Evolutionary conservation across 1,140 invertebrate genomes (phyloP).

Genomic region (Mamestra configurata): DNA sequence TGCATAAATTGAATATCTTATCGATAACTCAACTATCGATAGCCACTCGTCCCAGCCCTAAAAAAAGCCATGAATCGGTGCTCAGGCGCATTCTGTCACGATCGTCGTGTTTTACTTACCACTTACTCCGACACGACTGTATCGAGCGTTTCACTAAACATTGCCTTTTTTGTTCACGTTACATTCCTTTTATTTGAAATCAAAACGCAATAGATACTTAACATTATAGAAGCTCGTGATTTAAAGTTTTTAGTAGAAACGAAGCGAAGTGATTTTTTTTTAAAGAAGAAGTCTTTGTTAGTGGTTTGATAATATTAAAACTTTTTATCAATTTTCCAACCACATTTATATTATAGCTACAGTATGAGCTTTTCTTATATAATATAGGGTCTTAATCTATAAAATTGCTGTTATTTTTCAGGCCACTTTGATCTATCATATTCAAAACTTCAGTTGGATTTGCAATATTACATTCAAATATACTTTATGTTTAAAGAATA

Average conservation of each 20-base stretch:
- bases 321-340: neutral
- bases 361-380: too few relatives aligned
- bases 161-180: constrained; percentile 38
- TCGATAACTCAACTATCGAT: constrained; percentile 47
- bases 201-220: constrained; percentile 8
- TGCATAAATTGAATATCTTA: constrained; percentile 26
- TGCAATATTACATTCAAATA: too few relatives aligned
- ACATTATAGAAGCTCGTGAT: constrained; percentile 16
- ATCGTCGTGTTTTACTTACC: constrained; percentile 59
- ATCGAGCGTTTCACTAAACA: constrained; percentile 55
- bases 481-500: too few relatives aligned
- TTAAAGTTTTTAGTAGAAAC: neutral
- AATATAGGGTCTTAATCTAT: too few relatives aligned
- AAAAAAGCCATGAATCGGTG: constrained; percentile 49
- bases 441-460: too few relatives aligned
- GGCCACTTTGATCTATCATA: too few relatives aligned
- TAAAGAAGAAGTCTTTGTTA: neutral
- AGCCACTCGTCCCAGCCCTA: constrained; percentile 59
- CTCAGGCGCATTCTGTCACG: constrained; percentile 77
- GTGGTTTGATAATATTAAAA: neutral
- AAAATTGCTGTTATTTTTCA: too few relatives aligned
- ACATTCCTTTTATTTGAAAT: constrained; percentile 15
- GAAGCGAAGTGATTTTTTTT: constrained; percentile 15
- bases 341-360: neutral
- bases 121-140: constrained; percentile 52